Evolutionary conservation across 2,888 invertebrate species (phyloP), one percentile per base, ranked within the genome.

Genomic region (Pachliopta kotzebuea): DNA sequence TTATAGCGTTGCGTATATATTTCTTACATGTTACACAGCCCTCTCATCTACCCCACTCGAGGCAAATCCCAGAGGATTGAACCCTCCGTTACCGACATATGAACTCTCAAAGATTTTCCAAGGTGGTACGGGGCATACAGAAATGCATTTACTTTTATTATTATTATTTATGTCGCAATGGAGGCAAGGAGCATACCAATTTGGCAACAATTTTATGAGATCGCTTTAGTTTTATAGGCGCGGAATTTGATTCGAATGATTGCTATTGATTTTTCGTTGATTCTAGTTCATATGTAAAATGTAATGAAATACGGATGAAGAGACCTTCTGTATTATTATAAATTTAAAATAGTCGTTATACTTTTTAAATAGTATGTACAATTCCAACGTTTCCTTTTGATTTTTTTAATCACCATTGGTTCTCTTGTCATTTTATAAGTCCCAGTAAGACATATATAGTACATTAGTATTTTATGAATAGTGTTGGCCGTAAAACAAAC

Each of bases 191-290:
- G 73, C 79, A 81, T 76, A 77, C 78, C 83, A 83, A 84, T 87
- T 85, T 79, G 77, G 71, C 74, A 79, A 84, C 78, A 79, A 79
- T 79, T 86, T 88, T 88, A 89, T 76, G 85, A 81, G 74, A 73
- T 68, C 76, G 74, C 78, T 85, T 87, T 83, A 86, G 78, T 85
- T 88, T 88, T 87, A 88, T 87, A 72, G 80, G 79, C 75, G 76
- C 76, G 72, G 77, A 84, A 88, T 82, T 86, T 84, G 79, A 88
- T 89, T 84, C 75, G 74, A 76, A 88, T 88, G 83, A 89, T 88
- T 83, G 79, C 79, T 82, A 80, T 78, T 77, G 79, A 82, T 82
- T 80, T 77, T 67, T 56, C 53, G 68, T 72, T 74, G 72, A 74
- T 20, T 52, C n/a, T 52, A 45, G 4, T 45, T 45, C 4, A n/a